These are phyloP conservation scores for Malthinus flaveolus DNA, from an alignment of 2,888 invertebrate genomes.

Conservation along the genomic window DNA sequence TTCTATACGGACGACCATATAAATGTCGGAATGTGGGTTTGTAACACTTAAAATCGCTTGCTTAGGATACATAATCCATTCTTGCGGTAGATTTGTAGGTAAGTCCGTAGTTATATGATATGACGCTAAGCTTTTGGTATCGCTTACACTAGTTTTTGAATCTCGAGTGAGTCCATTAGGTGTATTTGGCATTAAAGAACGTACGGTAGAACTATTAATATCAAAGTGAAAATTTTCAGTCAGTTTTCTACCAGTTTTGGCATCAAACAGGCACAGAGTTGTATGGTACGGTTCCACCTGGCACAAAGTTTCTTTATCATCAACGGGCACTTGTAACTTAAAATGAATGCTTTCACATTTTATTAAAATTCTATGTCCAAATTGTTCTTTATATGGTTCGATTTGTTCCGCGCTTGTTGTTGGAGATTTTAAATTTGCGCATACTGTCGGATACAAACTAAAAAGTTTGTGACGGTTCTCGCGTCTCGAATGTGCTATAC, in stretches of 20 bases:
- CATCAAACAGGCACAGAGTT: slow-evolving; percentile 87
- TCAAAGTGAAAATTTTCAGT: slow-evolving; percentile 94
- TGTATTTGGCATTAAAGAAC: slow-evolving; percentile 57
- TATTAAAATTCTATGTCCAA: slow-evolving; percentile 82
- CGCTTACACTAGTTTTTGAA: slow-evolving; percentile 38
- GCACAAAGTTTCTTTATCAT: slow-evolving; percentile 70
- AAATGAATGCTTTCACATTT: slow-evolving; percentile 83
- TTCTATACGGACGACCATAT: slow-evolving; percentile 89
- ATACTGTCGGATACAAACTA: slow-evolving; percentile 67
- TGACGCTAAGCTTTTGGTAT: slow-evolving; percentile 47
- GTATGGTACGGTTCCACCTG: slow-evolving; percentile 91
- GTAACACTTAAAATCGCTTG: slow-evolving; percentile 88
- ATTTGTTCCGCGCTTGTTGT: slow-evolving; percentile 45
- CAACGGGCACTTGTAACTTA: slow-evolving; percentile 79
- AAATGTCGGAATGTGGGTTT: slow-evolving; percentile 88
- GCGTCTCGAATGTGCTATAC: slow-evolving; percentile 78
- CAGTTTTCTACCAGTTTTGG: slow-evolving; percentile 81
- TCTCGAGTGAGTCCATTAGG: slow-evolving; percentile 24
- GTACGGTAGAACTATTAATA: slow-evolving; percentile 75
- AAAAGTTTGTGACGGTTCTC: slow-evolving; percentile 82
- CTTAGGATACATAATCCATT: slow-evolving; percentile 69
- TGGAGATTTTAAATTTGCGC: slow-evolving; percentile 52
- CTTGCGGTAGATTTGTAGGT: slow-evolving; percentile 67
- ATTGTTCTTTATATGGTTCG: slow-evolving; percentile 84
- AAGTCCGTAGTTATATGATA: slow-evolving; percentile 63